phyloP scores from a whole-genome alignment of 2,797 vertebrate species.

The Sebastes steindachneri region DNA sequence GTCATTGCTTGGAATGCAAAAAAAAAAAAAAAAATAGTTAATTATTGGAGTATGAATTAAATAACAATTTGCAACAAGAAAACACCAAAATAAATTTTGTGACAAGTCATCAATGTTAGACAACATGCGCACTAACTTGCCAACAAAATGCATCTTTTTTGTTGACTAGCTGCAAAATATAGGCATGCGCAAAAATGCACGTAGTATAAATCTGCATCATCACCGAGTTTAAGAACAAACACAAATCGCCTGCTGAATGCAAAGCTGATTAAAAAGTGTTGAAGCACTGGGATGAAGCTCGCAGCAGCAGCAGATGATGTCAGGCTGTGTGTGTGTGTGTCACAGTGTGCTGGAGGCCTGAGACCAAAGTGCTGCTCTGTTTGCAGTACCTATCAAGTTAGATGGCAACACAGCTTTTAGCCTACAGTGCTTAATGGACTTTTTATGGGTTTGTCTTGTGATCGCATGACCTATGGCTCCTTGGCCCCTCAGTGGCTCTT shows the following conservation, averaged over 20 bases:
- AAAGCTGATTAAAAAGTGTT: slow-evolving; percentile 10
- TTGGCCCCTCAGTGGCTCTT: slow-evolving; percentile 81
- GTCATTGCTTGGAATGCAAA: neutral
- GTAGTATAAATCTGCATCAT: neutral
- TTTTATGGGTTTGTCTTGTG: slow-evolving; percentile 94
- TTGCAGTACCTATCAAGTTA: slow-evolving; percentile 94
- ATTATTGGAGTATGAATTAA: neutral
- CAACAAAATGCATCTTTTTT: neutral
- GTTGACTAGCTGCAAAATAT: neutral
- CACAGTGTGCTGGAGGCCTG: slow-evolving; percentile 54
- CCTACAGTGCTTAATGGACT: slow-evolving; percentile 97
- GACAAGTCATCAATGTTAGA: neutral
- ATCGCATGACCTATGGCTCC: slow-evolving; percentile 91
- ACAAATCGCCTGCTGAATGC: neutral
- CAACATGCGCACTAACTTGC: neutral
- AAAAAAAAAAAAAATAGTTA: neutral
- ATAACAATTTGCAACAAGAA: neutral
- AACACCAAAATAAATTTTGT: neutral
- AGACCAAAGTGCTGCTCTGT: slow-evolving; percentile 90
- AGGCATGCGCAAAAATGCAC: neutral
- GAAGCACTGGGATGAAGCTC: neutral
- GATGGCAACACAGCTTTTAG: slow-evolving; percentile 95
- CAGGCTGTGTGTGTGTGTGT: slow-evolving; percentile 10
- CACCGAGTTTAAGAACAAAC: neutral
- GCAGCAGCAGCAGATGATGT: slow-evolving; percentile 11